phyloP scores from a whole-genome alignment of 2,797 vertebrate genomes.

The Enteromius trimaculatus region DNA sequence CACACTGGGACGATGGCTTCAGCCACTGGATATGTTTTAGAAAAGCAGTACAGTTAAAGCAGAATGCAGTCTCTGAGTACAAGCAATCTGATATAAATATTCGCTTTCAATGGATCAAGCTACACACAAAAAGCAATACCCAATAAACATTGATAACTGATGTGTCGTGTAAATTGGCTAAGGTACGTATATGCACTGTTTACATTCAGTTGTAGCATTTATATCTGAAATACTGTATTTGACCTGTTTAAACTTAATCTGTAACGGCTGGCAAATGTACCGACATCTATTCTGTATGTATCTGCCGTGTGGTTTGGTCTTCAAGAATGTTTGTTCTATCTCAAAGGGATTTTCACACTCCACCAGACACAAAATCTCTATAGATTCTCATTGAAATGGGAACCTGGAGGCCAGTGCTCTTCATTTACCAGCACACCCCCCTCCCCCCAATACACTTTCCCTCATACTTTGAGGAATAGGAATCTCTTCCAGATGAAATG shows the following conservation, averaged over 20 bases:
- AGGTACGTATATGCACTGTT: background rate
- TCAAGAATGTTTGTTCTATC: constrained; percentile 87
- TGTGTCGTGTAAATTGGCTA: background rate
- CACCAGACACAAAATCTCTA: constrained; percentile 88
- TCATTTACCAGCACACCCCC: constrained; percentile 46
- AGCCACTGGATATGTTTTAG: constrained; percentile 57
- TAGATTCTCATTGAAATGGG: constrained; percentile 90
- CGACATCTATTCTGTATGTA: constrained; percentile 84
- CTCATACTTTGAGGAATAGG: constrained; percentile 86
- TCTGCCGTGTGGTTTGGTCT: constrained; percentile 83
- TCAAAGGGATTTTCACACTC: constrained; percentile 86
- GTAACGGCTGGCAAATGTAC: constrained; percentile 85
- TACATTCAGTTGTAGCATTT: background rate
- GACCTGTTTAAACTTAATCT: constrained; percentile 37
- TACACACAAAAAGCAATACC: background rate
- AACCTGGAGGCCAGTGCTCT: constrained; percentile 66
- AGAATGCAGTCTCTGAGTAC: constrained; percentile 32
- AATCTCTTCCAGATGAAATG: constrained; percentile 89
- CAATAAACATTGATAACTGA: background rate
- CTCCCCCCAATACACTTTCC: constrained; percentile 52
- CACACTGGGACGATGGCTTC: constrained; percentile 49
- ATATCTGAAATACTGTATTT: background rate
- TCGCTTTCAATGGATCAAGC: background rate
- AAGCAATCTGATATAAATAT: constrained; percentile 16
- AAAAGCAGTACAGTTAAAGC: constrained; percentile 21